Conservation (phyloP, 1,140 invertebrate genomes). For the Atta cephalotes region DNA sequence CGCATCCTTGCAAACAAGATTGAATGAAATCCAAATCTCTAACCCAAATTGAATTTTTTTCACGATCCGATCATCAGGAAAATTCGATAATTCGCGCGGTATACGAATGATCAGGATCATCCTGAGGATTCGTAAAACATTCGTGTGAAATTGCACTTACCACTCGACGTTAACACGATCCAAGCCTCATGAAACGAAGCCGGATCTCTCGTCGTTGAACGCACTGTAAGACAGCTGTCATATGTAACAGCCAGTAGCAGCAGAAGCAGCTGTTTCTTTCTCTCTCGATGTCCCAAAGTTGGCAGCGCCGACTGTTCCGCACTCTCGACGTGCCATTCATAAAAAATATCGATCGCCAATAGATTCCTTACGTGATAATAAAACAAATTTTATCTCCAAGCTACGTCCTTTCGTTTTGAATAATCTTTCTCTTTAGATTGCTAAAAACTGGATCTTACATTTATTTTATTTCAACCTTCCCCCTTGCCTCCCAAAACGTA, state of each 20-base stretch:
- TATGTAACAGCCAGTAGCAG: slow-evolving; percentile 2
- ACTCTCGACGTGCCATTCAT: background rate
- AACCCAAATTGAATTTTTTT: slow-evolving; percentile 24
- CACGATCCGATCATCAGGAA: background rate
- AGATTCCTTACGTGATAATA: background rate
- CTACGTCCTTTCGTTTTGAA: background rate
- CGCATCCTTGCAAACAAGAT: background rate
- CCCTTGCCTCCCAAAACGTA: background rate
- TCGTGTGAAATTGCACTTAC: slow-evolving; percentile 10
- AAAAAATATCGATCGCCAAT: slow-evolving; percentile 20
- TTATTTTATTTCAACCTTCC: background rate
- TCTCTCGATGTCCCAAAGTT: background rate
- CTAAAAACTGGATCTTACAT: background rate
- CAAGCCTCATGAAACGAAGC: background rate
- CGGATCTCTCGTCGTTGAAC: background rate
- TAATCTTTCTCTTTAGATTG: background rate
- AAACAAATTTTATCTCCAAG: background rate
- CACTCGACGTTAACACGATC: background rate
- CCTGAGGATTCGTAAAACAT: background rate
- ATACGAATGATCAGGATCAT: background rate
- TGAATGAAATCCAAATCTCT: background rate
- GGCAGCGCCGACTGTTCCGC: background rate
- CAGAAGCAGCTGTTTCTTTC: slow-evolving; percentile 21
- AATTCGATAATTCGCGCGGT: background rate
- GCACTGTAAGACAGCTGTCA: slow-evolving; percentile 44